These are phyloP conservation scores for Epizoanthus illoricatus DNA, from an alignment of 92 coral and sea anemone species.

Conservation along the genomic window DNA sequence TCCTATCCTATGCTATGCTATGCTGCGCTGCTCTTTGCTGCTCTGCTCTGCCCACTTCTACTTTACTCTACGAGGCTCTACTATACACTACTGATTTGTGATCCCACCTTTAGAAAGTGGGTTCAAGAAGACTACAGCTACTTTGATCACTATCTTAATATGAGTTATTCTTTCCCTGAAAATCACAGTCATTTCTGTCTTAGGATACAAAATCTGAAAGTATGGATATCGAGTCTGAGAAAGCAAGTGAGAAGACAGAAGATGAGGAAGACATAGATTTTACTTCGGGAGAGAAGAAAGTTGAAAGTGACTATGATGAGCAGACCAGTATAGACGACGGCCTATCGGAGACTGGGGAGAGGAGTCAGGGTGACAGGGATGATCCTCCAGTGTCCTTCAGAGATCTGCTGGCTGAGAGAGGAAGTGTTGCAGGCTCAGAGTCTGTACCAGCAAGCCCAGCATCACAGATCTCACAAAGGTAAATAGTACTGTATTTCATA, in stretches of 20 bases:
- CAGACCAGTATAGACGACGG: constrained; percentile 85
- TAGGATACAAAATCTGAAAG: constrained; percentile 76
- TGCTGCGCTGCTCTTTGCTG: no score
- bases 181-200: neutral
- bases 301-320: constrained; percentile 72
- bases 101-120: neutral
- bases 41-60: no score
- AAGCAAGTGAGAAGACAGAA: constrained; percentile 75
- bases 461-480: constrained; percentile 95
- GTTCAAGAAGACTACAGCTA: neutral
- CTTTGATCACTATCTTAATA: no score
- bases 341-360: constrained; percentile 75
- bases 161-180: neutral
- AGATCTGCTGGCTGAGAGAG: constrained; percentile 72
- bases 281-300: constrained; percentile 73
- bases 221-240: constrained; percentile 77
- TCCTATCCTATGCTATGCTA: no score
- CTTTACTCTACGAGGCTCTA: neutral
- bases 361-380: constrained; percentile 60
- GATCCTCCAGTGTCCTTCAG: constrained; percentile 59
- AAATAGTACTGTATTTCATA: neutral
- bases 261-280: constrained; percentile 82
- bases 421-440: constrained; percentile 86
- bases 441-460: constrained; percentile 98
- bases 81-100: neutral